Evolutionary conservation across 2,888 invertebrate genomes (phyloP), one percentile per base, ranked within the genome.

Genomic region (Cyrtodaria siliqua): DNA sequence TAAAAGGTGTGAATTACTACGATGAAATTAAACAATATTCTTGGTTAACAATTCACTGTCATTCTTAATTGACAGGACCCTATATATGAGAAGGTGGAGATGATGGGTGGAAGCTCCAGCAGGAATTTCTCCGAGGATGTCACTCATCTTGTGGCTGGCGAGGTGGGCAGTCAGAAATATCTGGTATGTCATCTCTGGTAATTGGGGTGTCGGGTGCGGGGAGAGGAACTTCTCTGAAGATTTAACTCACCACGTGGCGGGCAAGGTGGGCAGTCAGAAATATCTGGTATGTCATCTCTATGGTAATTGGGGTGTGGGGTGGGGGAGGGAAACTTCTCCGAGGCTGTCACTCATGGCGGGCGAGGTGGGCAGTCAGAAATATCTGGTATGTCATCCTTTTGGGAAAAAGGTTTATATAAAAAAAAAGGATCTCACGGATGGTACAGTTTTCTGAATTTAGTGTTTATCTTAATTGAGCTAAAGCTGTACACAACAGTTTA

Each of bases 141-240:
- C 0, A 98, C 97, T 8, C 97, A 98, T 93, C 94, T 98, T 23
- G 94, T 98, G 2, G 96, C 97, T 0, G 95, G 91, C 18, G 90
- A 91, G 69, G 93, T 93, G 14, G 92, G 93, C 24, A 93, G 93
- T 29, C 91, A 92, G 71, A 94, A 94, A 82, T 93, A 93, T 74
- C 79, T 88, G 70, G 92, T 92, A 72, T 55, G 81, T 80, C 24
- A 12, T 12, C 29, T 26, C 16, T 8, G 6, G 8, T 24, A 23
- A 9, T 16, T 4, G n/a, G 9, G 0, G 2, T 57, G 24, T 29
- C 16, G 12, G 9, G 18, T n/a, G 18, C n/a, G 18, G 33, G n/a
- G n/a, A 8, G 2, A 16, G 23, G 20, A 52, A 16, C n/a, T 12
- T 56, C 12, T 33, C 6, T 4, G 4, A 33, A 8, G 33, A 8